phyloP scores from a whole-genome alignment of 2,797 vertebrate genomes.

The Phoebastria nigripes region DNA sequence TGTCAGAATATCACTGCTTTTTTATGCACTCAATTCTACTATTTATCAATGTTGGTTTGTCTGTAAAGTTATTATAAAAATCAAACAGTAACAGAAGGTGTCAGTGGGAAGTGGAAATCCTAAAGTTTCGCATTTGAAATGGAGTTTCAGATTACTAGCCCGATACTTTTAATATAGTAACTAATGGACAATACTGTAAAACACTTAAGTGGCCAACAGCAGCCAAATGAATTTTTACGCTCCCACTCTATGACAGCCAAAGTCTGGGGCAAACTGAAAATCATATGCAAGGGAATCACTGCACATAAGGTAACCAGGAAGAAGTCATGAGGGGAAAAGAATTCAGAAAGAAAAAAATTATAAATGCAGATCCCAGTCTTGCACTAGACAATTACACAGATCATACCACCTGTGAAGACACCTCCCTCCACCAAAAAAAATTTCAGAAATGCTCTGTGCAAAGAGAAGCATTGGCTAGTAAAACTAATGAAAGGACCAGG shows the following conservation, averaged over 20 bases:
- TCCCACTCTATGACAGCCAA: not conserved
- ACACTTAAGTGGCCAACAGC: not conserved
- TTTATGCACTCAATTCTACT: not conserved
- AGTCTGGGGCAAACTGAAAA: not conserved
- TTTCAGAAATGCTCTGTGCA: not conserved
- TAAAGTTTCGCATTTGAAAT: not conserved
- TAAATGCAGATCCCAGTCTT: not conserved
- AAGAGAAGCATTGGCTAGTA: not conserved
- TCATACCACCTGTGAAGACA: not conserved
- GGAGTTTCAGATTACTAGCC: not conserved
- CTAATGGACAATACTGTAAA: not conserved
- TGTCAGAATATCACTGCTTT: not conserved
- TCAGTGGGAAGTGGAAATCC: not conserved
- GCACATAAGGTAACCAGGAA: not conserved
- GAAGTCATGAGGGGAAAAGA: not conserved
- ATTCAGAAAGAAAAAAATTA: not conserved
- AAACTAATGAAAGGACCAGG: not conserved
- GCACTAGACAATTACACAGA: not conserved
- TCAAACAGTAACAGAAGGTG: not conserved
- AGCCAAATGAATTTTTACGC: not conserved
- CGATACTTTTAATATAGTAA: not conserved
- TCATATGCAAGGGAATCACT: not conserved
- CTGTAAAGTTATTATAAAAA: not conserved
- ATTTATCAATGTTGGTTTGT: not conserved
- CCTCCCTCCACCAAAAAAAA: not conserved